These are phyloP conservation scores for Melanotaenia duboulayi DNA, from an alignment of 2,113 vertebrate genomes.

Conservation along the genomic window DNA sequence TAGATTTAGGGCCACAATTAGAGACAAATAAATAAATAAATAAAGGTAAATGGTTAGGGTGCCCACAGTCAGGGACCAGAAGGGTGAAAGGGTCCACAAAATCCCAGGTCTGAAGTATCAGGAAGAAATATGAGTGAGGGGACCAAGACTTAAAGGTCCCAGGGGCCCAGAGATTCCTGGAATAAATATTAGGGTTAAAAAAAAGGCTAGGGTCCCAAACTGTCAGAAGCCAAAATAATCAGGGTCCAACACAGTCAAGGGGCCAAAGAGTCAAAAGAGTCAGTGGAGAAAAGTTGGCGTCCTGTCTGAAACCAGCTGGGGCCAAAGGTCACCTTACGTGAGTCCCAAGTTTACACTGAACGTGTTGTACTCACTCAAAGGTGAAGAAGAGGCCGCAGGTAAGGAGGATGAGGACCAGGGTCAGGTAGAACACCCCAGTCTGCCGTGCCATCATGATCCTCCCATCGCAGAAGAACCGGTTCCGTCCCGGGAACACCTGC, in stretches of 20 bases:
- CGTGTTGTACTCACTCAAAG: conserved; percentile 89
- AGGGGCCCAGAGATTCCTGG: no score
- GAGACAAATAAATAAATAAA: not conserved
- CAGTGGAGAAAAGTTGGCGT: no score
- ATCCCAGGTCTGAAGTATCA: no score
- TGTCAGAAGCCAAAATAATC: not conserved
- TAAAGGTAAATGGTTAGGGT: no score
- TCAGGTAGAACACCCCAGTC: conserved; percentile 94
- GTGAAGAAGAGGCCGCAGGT: conserved; percentile 96
- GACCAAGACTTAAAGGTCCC: not conserved
- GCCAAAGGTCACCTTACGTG: no score
- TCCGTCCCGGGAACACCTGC: conserved; percentile 94
- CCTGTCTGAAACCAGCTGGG: no score
- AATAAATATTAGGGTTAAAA: not conserved
- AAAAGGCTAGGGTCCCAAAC: not conserved
- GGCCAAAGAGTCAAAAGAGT: not conserved
- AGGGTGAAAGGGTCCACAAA: not conserved
- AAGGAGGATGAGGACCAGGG: conserved; percentile 92
- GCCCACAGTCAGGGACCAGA: not conserved
- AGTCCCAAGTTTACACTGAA: no score
- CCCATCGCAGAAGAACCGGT: conserved; percentile 94
- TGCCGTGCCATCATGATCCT: conserved; percentile 96
- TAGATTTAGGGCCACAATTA: not conserved
- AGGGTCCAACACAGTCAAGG: not conserved
- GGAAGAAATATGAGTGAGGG: not conserved